These are phyloP conservation scores for Tipula vernalis DNA, from an alignment of 2,888 invertebrate species.

Conservation along the genomic window DNA sequence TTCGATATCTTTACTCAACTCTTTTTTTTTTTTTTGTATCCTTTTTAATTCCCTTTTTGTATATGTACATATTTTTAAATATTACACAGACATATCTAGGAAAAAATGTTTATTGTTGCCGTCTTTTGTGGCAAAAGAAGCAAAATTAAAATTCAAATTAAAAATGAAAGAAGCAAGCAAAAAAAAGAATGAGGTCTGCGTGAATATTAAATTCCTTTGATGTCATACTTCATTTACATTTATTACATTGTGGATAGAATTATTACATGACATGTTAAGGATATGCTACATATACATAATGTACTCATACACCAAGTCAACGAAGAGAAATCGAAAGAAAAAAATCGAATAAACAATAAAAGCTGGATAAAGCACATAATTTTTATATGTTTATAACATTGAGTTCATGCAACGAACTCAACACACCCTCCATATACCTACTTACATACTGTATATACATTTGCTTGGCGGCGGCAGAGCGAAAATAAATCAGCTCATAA, in stretches of 20 bases:
- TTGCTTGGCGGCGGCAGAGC: background rate
- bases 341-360: background rate
- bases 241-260: background rate
- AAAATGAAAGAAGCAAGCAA: background rate
- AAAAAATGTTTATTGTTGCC: background rate
- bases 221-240: conserved; percentile 4
- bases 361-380: background rate
- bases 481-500: background rate
- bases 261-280: background rate
- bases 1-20: background rate
- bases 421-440: background rate
- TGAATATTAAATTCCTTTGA: conserved; percentile 4
- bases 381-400: background rate
- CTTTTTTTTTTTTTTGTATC: background rate
- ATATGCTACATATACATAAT: background rate
- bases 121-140: background rate
- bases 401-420: background rate
- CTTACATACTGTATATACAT: no score
- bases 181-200: background rate
- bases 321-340: background rate
- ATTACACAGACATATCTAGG: background rate
- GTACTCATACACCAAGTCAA: background rate
- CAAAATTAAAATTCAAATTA: background rate
- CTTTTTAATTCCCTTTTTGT: background rate
- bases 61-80: background rate